These are phyloP conservation scores for Ammodytes marinus DNA, from an alignment of 2,113 vertebrate species.

Conservation along the genomic window DNA sequence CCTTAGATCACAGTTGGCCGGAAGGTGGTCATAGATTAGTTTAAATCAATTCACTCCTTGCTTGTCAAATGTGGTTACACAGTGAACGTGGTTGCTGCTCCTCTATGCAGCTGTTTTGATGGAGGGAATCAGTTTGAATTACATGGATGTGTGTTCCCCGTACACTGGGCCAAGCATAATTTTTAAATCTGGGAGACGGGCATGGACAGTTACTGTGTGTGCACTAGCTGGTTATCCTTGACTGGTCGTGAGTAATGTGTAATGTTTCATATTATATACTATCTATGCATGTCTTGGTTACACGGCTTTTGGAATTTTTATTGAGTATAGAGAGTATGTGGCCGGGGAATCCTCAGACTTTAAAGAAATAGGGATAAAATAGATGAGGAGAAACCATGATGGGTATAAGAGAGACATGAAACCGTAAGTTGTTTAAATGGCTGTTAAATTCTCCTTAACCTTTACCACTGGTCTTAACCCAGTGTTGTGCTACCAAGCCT, in stretches of 20 bases:
- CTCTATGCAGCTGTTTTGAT: conserved; percentile 40
- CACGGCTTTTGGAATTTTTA: neutral
- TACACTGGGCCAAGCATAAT: conserved; percentile 35
- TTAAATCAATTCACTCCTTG: conserved; percentile 38
- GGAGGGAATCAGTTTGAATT: conserved; percentile 54
- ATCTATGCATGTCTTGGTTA: neutral
- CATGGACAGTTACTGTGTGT: conserved; percentile 36
- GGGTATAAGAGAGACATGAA: neutral
- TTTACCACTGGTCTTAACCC: conserved; percentile 45
- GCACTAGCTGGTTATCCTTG: conserved; percentile 1
- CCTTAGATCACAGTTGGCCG: conserved; percentile 23
- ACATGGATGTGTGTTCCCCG: conserved; percentile 35
- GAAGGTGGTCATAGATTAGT: conserved; percentile 36
- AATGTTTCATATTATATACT: neutral
- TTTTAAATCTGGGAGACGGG: conserved; percentile 59
- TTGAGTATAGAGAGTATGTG: neutral
- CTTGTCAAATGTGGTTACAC: conserved; percentile 53
- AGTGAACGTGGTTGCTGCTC: neutral
- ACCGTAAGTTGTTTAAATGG: conserved; percentile 23
- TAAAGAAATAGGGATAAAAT: neutral
- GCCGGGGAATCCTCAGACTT: neutral
- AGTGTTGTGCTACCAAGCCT: conserved; percentile 33
- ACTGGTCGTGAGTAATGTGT: neutral
- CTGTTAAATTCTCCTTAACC: conserved; percentile 34
- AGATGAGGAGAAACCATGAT: neutral